These are phyloP conservation scores for Trichoplax adhaerens DNA, from an alignment of 37 sponge, comb jelly and placozoan genomes.

Conservation along the genomic window DNA sequence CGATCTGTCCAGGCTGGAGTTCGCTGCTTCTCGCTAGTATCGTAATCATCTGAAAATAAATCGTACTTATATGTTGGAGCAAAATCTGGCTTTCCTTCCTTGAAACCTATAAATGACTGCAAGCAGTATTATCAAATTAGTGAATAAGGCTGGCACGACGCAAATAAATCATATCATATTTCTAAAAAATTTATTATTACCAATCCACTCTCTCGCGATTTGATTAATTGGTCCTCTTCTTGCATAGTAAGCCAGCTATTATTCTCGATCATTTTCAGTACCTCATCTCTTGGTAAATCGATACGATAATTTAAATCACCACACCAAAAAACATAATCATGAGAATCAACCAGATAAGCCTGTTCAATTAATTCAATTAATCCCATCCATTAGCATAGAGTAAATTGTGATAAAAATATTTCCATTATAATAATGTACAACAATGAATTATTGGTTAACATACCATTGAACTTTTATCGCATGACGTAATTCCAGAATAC, in stretches of 20 bases:
- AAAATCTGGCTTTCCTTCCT: slow-evolving; percentile 73
- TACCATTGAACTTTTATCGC: not conserved
- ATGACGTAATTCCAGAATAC: not conserved
- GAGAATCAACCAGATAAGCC: slow-evolving; percentile 48
- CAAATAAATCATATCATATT: not conserved
- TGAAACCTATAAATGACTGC: slow-evolving; percentile 75
- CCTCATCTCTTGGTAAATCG: slow-evolving; percentile 58
- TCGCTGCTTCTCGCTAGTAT: slow-evolving; percentile 91
- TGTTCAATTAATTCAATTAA: slow-evolving; percentile 3
- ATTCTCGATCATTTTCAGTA: slow-evolving; percentile 28
- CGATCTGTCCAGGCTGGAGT: slow-evolving; percentile 87
- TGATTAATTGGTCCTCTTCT: slow-evolving; percentile 59
- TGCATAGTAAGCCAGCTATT: slow-evolving; percentile 41
- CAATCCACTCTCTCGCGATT: slow-evolving; percentile 47
- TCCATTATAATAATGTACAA: not conserved
- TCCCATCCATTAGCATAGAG: no score
- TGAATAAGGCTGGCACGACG: not conserved
- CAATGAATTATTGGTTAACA: not conserved
- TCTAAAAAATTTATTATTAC: slow-evolving; percentile 12
- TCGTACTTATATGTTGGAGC: slow-evolving; percentile 99
- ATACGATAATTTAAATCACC: slow-evolving; percentile 98
- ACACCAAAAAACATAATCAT: slow-evolving; percentile 99
- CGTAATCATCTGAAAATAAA: slow-evolving; percentile 90
- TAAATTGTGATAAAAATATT: no score
- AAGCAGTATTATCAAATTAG: not conserved